Evolutionary conservation across 2,797 vertebrate species (phyloP), one percentile per base, ranked within the genome.

Genomic region (Oceanodroma leucorhoa): DNA sequence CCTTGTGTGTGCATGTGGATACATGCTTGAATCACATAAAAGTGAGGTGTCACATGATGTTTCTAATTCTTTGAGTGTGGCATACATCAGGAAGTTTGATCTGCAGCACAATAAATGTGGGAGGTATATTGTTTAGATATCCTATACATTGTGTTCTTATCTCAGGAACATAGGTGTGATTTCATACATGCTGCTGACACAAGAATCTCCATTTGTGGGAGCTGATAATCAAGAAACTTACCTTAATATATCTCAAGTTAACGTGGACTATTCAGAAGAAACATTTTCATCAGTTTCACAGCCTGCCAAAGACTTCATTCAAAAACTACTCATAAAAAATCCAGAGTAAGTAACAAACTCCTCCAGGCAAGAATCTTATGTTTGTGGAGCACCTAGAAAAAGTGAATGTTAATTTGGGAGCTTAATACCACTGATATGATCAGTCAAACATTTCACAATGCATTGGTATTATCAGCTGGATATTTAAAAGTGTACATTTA

Each of bases 151-250:
- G 41, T 95, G 70, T 84, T 95, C 66, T 97, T 81, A 77, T 84
- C 91, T 94, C 94, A 99, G 99, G 99, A 99, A 99, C 61, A 98
- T 99, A 26, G 99, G 99, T 2, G 98, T 99, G 22, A 99, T 99
- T 66, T 97, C 99, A 27, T 99, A 99, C 97, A 99, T 99, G 99
- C 97, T 99, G 89, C 98, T 99, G 97, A 99, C 98, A 30, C 99
- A 99, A 14, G 99, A 99, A 96, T 99, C 99, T 71, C 99, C 99
- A 4, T 99, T 99, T 80, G 98, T 97, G 53, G 99, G 99, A 40
- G 98, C 99, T 72, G 98, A 99, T 97, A 98, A 99, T 97, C 99
- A 99, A 97, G 99, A 99, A 98, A 99, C 99, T 51, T 99, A 98
- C 86, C 98, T 99, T 94, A 99, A 99, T 91, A 99, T 99, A 97